Percentiles rank a stretch among this genome's conserved stretches.
Evolutionary conservation across 2,888 invertebrate genomes (phyloP).

Genomic region (Morinoia aosen): DNA sequence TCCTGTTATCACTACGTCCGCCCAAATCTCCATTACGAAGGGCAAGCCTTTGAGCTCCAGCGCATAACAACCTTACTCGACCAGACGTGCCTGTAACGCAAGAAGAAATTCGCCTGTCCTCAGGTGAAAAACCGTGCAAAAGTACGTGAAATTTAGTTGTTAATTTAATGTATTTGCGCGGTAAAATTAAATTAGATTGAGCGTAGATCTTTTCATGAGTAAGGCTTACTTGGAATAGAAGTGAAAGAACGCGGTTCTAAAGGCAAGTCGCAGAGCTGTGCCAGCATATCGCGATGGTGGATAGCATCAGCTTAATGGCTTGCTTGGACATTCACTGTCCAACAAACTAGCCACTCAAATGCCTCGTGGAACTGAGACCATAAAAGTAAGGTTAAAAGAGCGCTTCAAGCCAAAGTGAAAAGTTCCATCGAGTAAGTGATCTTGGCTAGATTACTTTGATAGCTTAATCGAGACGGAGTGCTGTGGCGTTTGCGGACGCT

Average conservation of each 20-base stretch:
- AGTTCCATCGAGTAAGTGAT: conserved; percentile 46
- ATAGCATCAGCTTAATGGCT: conserved; percentile 45
- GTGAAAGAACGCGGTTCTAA: background rate
- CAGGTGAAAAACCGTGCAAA: no score
- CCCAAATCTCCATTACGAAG: conserved; percentile 45
- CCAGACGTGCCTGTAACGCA: no score
- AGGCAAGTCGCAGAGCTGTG: background rate
- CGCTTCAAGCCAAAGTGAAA: conserved; percentile 51
- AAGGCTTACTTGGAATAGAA: background rate
- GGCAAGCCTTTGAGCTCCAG: background rate
- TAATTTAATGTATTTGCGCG: no score
- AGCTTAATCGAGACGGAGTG: conserved; percentile 43
- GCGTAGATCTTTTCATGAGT: background rate
- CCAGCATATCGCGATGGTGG: conserved; percentile 29
- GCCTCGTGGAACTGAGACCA: conserved; percentile 47
- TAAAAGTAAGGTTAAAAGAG: conserved; percentile 37
- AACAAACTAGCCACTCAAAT: conserved; percentile 51
- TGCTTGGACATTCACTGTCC: conserved; percentile 45
- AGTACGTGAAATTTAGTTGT: no score
- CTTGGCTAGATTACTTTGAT: conserved; percentile 41
- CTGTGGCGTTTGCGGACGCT: background rate
- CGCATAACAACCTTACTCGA: background rate
- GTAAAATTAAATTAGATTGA: background rate
- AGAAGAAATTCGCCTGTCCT: no score
- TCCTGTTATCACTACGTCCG: conserved; percentile 32